Conservation (phyloP, 1,140 invertebrate genomes). For the Brachionus rotundiformis region DNA sequence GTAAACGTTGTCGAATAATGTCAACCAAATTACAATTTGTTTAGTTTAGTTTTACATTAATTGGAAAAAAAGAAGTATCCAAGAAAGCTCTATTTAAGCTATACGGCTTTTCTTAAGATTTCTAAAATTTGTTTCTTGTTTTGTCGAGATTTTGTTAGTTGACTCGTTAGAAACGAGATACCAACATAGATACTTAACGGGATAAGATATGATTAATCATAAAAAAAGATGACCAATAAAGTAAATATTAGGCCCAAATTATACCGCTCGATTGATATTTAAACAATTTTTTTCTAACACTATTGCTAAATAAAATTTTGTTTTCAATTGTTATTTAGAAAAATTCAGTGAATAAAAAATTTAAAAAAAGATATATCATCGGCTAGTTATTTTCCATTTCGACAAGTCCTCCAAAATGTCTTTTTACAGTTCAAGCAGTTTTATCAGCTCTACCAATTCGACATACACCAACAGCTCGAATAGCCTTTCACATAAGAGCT, state of each 20-base stretch:
- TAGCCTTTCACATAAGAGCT: neutral
- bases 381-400: neutral
- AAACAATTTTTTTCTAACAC: slow-evolving; percentile 33
- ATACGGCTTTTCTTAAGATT: slow-evolving; percentile 13
- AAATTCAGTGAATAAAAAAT: neutral
- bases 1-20: slow-evolving; percentile 39
- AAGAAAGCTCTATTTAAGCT: slow-evolving; percentile 33
- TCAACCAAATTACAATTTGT: slow-evolving; percentile 23
- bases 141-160: neutral
- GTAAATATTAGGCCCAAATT: slow-evolving; percentile 9
- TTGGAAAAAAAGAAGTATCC: slow-evolving; percentile 9
- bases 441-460: slow-evolving; percentile 11
- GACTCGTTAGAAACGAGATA: slow-evolving; percentile 13
- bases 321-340: slow-evolving; percentile 8
- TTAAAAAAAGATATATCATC: too few species aligned
- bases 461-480: slow-evolving; percentile 11
- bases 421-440: slow-evolving; percentile 37
- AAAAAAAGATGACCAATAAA: neutral
- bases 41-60: slow-evolving; percentile 44
- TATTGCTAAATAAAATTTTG: neutral
- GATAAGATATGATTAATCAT: slow-evolving; percentile 38
- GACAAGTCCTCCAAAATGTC: neutral
- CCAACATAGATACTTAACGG: neutral
- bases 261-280: slow-evolving; percentile 16
- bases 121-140: neutral